Base-by-base conservation (phyloP, 2,888 invertebrate species). In the Atrina japonica region DNA sequence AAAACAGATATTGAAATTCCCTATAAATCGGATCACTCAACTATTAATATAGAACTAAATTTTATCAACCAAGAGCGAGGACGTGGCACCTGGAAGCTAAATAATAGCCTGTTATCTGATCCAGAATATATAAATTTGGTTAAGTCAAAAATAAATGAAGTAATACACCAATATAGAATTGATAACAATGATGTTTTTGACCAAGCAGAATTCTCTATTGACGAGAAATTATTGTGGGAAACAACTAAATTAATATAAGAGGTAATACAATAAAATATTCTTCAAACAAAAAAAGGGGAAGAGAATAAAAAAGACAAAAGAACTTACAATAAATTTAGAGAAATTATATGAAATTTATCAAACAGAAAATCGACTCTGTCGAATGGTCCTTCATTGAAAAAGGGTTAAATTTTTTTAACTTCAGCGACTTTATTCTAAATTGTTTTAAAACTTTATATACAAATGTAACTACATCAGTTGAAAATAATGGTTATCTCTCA, bases 401-500 rank as follows among this genome's bases (percentile, higher is more conserved):
- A 45, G 0, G 43, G n/a, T 29, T 45, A 14, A 29, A 7, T 1
- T 59, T 29, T 45, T 59, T 56, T 40, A 41, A 41, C 25, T 56
- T 56, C 35, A 23, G 40, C n/a, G 16, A 56, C 6, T 40, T 35
- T 23, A 56, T 56, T 7, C 14, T 29, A 23, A 35, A 56, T 30
- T 56, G 56, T 21, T 18, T 56, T 56, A 0, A 18, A 29, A 29
- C 30, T 1, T 53, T 53, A 29, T 41, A 49, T 49, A 25, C 35
- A 21, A 21, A 63, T 63, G 49, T 40, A 21, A 50, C 27, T n/a
- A 41, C 14, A 29, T 59, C 14, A 47, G 55, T 58, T n/a, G 30
- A 27, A 50, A 66, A 66, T 18, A 56, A 58, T 47, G 66, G 66
- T 21, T 45, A 59, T 9, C 16, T 49, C 29, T 66, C 66, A 21